Conservation (phyloP, 2,888 invertebrate species). For the Spilosoma lubricipeda region DNA sequence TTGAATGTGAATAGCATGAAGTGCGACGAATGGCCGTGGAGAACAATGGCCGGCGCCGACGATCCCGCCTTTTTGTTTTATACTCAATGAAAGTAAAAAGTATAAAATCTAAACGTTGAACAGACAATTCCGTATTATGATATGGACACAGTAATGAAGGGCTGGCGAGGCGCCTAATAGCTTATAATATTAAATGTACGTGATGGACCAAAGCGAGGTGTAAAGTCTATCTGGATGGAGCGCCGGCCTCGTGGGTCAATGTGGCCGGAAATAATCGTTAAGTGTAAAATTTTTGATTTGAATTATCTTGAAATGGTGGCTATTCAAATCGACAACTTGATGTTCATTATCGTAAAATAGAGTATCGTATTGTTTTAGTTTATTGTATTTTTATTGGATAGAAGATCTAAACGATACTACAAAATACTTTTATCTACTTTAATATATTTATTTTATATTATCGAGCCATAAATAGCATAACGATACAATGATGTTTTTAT, state of each 20-base stretch:
- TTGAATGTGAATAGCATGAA: constrained; percentile 87
- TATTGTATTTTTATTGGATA: constrained; percentile 14
- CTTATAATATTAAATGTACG: constrained; percentile 84
- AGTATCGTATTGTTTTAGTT: constrained; percentile 26
- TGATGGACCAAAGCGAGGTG: constrained; percentile 70
- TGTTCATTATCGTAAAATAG: constrained; percentile 22
- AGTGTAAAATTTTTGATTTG: constrained; percentile 57
- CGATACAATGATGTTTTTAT: too few species aligned
- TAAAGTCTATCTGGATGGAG: constrained; percentile 28
- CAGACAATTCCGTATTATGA: constrained; percentile 86
- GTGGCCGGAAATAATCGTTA: constrained; percentile 72
- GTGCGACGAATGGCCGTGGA: constrained; percentile 85
- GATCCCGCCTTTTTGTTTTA: constrained; percentile 82
- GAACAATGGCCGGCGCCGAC: constrained; percentile 85
- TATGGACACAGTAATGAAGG: constrained; percentile 84
- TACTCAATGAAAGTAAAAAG: constrained; percentile 80
- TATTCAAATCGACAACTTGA: constrained; percentile 34
- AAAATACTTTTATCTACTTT: constrained; percentile 8
- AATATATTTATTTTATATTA: background rate
- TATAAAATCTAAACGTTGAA: constrained; percentile 80
- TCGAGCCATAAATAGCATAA: background rate
- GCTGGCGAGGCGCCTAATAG: constrained; percentile 82
- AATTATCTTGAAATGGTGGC: constrained; percentile 44
- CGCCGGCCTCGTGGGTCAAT: constrained; percentile 55
- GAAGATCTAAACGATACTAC: constrained; percentile 4